Evolutionary conservation across 2,888 invertebrate genomes (phyloP).

Genomic region (Hirtodrosophila histrioides): DNA sequence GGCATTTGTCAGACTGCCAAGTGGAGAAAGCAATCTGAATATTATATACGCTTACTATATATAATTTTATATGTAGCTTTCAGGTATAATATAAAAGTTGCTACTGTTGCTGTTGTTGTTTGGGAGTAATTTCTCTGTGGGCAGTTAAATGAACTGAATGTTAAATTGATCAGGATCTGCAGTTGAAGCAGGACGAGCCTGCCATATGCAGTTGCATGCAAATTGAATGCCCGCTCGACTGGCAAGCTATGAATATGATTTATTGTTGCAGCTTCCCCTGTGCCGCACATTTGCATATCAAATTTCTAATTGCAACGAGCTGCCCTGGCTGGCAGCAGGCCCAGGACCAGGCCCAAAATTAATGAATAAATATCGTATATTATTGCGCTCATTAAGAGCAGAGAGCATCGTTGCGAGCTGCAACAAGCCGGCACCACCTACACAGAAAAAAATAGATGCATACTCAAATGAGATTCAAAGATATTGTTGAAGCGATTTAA

Average conservation of each 20-base stretch:
- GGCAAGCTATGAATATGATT: slow-evolving; percentile 68
- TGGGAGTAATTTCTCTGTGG: no score
- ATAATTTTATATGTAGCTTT: no score
- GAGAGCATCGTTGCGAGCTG: not conserved
- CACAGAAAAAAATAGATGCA: no score
- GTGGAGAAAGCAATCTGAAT: no score
- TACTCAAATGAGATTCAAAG: no score
- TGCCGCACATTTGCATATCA: slow-evolving; percentile 58
- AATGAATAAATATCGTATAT: slow-evolving; percentile 68
- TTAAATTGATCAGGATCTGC: no score
- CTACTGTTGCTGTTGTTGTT: no score
- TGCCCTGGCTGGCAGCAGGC: slow-evolving; percentile 6
- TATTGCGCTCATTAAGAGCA: slow-evolving; percentile 54
- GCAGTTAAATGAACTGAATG: slow-evolving; percentile 2
- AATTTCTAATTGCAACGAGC: slow-evolving; percentile 59
- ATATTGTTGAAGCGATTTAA: no score
- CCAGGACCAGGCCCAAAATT: slow-evolving; percentile 30
- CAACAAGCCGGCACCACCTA: no score
- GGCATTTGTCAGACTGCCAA: no score
- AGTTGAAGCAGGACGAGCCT: slow-evolving; percentile 1
- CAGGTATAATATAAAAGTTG: no score
- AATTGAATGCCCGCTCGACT: slow-evolving; percentile 39
- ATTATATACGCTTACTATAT: no score
- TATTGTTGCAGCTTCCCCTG: slow-evolving; percentile 29
- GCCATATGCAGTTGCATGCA: slow-evolving; percentile 32